phyloP scores from a whole-genome alignment of 2,797 vertebrate genomes.

The Sphenopsis melanotis region DNA sequence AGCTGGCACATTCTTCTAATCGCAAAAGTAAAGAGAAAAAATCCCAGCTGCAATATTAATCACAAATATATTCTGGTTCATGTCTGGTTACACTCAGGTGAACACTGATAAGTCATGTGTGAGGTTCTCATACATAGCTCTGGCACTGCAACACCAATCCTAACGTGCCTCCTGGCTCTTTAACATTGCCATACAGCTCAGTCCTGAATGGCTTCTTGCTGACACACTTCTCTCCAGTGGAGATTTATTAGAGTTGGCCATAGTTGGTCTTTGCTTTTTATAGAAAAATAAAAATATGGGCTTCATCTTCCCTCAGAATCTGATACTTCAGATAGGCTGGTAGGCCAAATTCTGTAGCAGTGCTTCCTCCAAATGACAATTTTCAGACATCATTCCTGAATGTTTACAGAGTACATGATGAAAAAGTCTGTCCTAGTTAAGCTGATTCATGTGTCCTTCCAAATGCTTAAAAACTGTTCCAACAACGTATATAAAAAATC shows the following conservation, averaged over 20 bases:
- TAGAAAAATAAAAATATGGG: neutral
- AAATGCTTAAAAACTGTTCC: neutral
- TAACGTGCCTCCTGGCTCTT: neutral
- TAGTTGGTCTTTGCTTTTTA: neutral
- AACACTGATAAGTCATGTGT: conserved; percentile 27
- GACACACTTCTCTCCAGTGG: neutral
- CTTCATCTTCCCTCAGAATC: neutral
- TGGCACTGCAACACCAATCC: neutral
- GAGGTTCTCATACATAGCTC: neutral
- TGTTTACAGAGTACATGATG: neutral
- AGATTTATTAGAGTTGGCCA: neutral
- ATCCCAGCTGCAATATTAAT: conserved; percentile 20
- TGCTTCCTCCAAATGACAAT: neutral
- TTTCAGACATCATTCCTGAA: neutral
- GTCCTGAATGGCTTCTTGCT: neutral
- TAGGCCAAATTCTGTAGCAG: neutral
- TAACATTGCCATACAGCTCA: neutral
- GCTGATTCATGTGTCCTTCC: neutral
- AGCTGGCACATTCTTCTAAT: conserved; percentile 51
- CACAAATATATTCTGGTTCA: conserved; percentile 27
- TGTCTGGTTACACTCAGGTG: conserved; percentile 40
- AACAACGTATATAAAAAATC: neutral
- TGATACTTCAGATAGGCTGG: neutral
- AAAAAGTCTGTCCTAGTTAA: neutral
- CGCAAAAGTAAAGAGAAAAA: neutral